These are phyloP conservation scores for Ennomos quercinarius DNA, from an alignment of 2,888 invertebrate species.

Conservation along the genomic window DNA sequence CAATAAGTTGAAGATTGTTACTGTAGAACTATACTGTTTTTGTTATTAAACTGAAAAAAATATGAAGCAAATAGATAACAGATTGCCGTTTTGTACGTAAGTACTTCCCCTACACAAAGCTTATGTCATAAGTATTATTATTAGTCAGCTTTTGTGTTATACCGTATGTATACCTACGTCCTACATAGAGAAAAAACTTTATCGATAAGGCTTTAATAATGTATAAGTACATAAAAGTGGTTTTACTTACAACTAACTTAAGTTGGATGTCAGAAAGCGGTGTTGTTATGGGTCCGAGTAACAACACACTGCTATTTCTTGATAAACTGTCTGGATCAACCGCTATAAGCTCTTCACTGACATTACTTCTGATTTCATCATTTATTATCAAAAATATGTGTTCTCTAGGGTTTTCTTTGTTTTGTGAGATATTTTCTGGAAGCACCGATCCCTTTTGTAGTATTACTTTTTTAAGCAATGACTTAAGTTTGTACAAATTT, in stretches of 20 bases:
- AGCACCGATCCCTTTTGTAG: conserved; percentile 25
- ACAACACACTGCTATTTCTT: conserved; percentile 70
- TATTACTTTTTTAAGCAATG: conserved; percentile 44
- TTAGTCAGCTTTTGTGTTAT: no score
- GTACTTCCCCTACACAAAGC: no score
- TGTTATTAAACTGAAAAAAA: no score
- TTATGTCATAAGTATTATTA: no score
- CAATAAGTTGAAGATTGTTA: no score
- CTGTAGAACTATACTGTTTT: no score
- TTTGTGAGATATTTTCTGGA: conserved; percentile 15
- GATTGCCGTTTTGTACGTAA: no score
- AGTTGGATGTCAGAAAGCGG: conserved; percentile 66
- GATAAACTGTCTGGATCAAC: conserved; percentile 76
- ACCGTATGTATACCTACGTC: no score
- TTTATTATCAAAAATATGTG: conserved; percentile 76
- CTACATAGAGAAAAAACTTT: no score
- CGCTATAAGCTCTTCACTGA: conserved; percentile 65
- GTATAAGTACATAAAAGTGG: no score
- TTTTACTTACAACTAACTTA: conserved; percentile 66
- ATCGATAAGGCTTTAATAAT: no score
- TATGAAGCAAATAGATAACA: no score
- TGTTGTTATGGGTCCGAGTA: conserved; percentile 73
- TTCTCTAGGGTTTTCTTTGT: conserved; percentile 49
- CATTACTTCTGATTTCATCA: conserved; percentile 71
- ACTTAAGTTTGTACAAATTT: conserved; percentile 42